Evolutionary conservation across 2,888 invertebrate species (phyloP).

Genomic region (Noctua fimbriata): DNA sequence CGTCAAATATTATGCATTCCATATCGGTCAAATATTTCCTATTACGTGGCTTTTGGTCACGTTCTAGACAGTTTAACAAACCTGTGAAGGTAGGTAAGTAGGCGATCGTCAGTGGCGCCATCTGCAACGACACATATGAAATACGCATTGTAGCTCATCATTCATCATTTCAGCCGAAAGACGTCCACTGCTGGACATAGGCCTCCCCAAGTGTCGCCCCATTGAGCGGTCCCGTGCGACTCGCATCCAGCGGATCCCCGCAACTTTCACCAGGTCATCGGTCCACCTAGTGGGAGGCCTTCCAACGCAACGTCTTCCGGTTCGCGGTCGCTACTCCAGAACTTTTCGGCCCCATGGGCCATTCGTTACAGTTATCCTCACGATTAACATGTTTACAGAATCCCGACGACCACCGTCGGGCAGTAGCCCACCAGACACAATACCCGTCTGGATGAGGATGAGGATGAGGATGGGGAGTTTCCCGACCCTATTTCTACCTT

Average conservation of each 20-base stretch:
- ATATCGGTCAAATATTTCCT: conserved; percentile 33
- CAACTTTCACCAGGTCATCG: no score
- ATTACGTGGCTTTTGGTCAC: neutral
- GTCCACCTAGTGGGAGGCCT: no score
- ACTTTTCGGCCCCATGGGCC: no score
- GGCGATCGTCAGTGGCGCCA: neutral
- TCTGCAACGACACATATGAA: neutral
- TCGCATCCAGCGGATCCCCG: no score
- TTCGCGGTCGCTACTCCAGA: no score
- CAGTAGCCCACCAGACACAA: neutral
- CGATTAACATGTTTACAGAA: neutral
- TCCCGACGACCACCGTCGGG: neutral
- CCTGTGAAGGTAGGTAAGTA: neutral
- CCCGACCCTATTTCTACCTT: neutral
- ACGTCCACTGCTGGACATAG: no score
- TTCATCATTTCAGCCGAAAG: no score
- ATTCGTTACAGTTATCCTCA: neutral
- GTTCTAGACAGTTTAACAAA: neutral
- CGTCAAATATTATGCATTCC: conserved; percentile 47
- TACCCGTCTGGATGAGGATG: neutral
- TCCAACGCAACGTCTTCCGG: no score
- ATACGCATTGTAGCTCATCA: neutral
- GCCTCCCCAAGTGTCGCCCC: no score
- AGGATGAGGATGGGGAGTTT: neutral
- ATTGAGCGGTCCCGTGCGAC: no score